phyloP scores from a whole-genome alignment of 2,797 vertebrate genomes.

The Siniperca obscura region DNA sequence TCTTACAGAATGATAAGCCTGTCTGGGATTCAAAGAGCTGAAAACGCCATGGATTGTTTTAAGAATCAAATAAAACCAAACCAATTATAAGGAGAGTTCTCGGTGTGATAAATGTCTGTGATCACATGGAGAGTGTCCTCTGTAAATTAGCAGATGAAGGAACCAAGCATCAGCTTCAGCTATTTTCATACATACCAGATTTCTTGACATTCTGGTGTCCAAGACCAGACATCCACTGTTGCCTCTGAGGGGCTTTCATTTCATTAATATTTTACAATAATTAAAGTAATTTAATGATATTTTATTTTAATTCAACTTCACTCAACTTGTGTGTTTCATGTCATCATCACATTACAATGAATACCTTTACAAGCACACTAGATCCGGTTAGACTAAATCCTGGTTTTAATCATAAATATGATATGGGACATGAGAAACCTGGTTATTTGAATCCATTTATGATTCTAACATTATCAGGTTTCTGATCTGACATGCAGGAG shows the following conservation, averaged over 20 bases:
- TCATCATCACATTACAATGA: no score
- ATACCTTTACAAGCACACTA: no score
- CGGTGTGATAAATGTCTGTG: slow-evolving; percentile 25
- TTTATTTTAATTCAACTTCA: background rate
- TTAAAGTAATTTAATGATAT: background rate
- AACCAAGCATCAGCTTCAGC: background rate
- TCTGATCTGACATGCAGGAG: no score
- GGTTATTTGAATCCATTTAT: no score
- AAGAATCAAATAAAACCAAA: slow-evolving; percentile 33
- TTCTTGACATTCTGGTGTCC: background rate
- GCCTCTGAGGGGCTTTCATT: background rate
- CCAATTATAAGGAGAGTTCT: slow-evolving; percentile 29
- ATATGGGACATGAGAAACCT: no score
- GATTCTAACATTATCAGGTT: no score
- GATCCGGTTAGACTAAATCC: no score
- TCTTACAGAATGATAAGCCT: slow-evolving; percentile 60
- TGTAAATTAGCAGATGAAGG: slow-evolving; percentile 25
- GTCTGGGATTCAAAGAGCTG: slow-evolving; percentile 46
- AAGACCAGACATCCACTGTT: background rate
- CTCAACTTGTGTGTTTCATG: no score
- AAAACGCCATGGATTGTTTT: slow-evolving; percentile 13
- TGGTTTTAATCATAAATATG: background rate
- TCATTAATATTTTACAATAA: background rate
- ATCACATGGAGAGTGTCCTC: background rate
- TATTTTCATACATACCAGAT: background rate